Evolutionary conservation across 2,797 vertebrate genomes (phyloP).

Genomic region (Varecia variegata): DNA sequence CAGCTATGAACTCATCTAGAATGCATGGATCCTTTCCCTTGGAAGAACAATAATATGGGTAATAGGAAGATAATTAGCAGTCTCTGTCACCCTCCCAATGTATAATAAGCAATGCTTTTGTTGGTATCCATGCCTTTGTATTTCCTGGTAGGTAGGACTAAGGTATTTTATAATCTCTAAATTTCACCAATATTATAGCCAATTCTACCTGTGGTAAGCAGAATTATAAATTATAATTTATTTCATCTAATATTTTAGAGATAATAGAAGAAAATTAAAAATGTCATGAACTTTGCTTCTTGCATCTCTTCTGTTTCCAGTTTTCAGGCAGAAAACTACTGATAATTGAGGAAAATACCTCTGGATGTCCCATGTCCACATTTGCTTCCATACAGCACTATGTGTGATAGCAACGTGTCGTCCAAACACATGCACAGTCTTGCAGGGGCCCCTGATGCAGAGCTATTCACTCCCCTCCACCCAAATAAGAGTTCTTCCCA

Average conservation of each 20-base stretch:
- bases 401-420: not conserved
- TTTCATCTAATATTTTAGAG: not conserved
- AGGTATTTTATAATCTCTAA: not conserved
- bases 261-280: not conserved
- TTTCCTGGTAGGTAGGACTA: not conserved
- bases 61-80: not conserved
- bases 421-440: not conserved
- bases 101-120: not conserved
- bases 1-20: not conserved
- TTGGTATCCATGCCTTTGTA: not conserved
- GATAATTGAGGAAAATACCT: not conserved
- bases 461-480: not conserved
- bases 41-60: not conserved
- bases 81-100: not conserved
- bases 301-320: not conserved
- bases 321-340: not conserved
- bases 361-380: not conserved
- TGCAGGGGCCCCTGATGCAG: not conserved
- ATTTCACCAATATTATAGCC: not conserved
- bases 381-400: not conserved
- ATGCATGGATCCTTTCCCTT: not conserved
- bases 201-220: not conserved
- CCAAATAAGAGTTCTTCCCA: not conserved
- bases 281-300: not conserved
- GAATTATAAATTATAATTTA: not conserved